Evolutionary conservation across 2,797 vertebrate species (phyloP).

Genomic region (Falco berigora): DNA sequence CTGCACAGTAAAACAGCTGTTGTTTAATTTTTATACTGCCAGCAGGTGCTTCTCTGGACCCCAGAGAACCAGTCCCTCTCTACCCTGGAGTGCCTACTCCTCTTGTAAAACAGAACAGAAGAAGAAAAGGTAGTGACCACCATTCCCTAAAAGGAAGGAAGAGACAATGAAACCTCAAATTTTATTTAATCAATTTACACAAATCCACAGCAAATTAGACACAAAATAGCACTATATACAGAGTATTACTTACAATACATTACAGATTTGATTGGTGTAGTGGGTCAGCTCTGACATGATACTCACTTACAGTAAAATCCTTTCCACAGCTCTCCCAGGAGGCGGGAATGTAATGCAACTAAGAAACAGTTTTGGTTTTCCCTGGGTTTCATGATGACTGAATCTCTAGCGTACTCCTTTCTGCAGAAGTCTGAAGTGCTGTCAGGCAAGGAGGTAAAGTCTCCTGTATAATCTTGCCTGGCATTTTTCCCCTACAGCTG

Average conservation of each 20-base stretch:
- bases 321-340: not conserved
- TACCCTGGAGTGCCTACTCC: not conserved
- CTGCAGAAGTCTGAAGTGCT: not conserved
- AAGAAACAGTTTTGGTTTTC: not conserved
- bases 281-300: slow-evolving; percentile 25
- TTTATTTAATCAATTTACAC: slow-evolving; percentile 71
- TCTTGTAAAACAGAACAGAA: not conserved
- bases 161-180: slow-evolving; percentile 41
- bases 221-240: slow-evolving; percentile 70
- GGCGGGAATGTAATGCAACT: not conserved
- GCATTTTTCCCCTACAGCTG: not conserved
- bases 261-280: slow-evolving; percentile 52
- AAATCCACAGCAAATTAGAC: slow-evolving; percentile 63
- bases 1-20: not conserved
- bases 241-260: slow-evolving; percentile 69
- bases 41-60: not conserved
- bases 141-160: not conserved
- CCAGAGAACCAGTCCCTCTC: not conserved
- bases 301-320: not conserved
- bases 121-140: not conserved
- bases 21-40: not conserved
- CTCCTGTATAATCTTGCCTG: not conserved
- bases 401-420: not conserved
- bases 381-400: not conserved
- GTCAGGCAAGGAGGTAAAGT: not conserved